phyloP scores from a whole-genome alignment of 2,113 vertebrate species.

The Hyla sarda region DNA sequence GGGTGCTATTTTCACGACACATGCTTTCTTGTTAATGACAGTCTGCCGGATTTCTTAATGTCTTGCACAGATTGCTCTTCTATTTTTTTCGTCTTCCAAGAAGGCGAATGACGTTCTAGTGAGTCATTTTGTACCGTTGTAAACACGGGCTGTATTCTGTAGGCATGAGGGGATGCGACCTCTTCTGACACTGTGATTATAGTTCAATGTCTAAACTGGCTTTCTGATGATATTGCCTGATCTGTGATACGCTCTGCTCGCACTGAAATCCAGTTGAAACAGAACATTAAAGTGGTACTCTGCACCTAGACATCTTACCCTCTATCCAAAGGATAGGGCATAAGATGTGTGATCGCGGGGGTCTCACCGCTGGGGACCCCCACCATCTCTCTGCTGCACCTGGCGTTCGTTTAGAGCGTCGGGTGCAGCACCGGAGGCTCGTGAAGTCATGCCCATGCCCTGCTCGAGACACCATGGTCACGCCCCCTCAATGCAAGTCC shows the following conservation, averaged over 20 bases:
- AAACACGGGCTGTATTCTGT: not conserved
- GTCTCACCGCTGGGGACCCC: too few species aligned
- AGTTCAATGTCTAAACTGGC: not conserved
- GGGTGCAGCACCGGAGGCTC: too few species aligned
- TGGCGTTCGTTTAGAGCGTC: too few species aligned
- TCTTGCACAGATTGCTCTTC: not conserved
- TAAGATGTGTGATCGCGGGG: too few species aligned
- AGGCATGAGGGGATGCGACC: not conserved
- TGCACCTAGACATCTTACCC: too few species aligned
- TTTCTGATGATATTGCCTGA: not conserved
- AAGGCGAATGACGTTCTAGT: not conserved
- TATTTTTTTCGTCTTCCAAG: not conserved
- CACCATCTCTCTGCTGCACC: too few species aligned
- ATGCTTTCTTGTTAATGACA: constrained; percentile 36
- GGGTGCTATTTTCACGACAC: constrained; percentile 7
- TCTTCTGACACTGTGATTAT: not conserved
- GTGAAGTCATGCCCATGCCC: too few species aligned
- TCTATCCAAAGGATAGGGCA: too few species aligned
- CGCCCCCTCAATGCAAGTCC: too few species aligned
- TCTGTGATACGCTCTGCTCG: not conserved
- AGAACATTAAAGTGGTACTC: too few species aligned
- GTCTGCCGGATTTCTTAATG: constrained; percentile 25
- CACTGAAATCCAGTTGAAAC: not conserved
- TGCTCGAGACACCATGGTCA: too few species aligned
- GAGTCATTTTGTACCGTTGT: not conserved